These are phyloP conservation scores for Nasonia giraulti DNA, from an alignment of 1,140 invertebrate species.

Conservation along the genomic window DNA sequence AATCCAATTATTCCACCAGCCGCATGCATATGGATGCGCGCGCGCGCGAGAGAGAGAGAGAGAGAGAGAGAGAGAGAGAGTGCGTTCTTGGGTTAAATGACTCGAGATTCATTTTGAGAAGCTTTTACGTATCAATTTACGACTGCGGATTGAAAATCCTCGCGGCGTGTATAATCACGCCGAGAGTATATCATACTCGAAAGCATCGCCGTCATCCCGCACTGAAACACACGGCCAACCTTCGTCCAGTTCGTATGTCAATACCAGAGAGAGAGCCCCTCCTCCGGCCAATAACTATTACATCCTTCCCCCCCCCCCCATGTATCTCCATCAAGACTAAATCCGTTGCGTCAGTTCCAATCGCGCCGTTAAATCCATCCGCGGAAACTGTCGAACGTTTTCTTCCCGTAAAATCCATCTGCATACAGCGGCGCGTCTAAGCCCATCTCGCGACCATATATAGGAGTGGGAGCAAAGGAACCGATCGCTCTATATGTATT, in stretches of 20 bases:
- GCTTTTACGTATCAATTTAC: background rate
- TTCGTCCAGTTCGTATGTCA: background rate
- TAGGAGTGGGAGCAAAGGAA: background rate
- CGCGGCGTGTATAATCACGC: no score
- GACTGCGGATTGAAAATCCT: background rate
- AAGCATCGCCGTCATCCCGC: background rate
- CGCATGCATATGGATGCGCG: constrained; percentile 45
- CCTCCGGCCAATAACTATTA: background rate
- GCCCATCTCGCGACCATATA: no score
- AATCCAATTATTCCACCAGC: constrained; percentile 61
- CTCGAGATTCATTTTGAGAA: background rate
- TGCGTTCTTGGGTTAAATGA: constrained; percentile 3
- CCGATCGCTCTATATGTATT: background rate
- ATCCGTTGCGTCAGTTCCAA: background rate
- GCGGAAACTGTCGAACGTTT: background rate
- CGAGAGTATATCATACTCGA: background rate
- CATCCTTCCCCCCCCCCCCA: background rate
- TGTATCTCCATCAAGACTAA: background rate
- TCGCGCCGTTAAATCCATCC: background rate
- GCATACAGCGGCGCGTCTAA: background rate
- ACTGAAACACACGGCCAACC: background rate
- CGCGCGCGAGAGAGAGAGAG: background rate
- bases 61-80: background rate
- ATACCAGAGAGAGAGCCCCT: background rate
- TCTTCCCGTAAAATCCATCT: background rate